These are phyloP conservation scores for Chloroclystis v-ata DNA, from an alignment of 2,888 invertebrate genomes.

Conservation along the genomic window DNA sequence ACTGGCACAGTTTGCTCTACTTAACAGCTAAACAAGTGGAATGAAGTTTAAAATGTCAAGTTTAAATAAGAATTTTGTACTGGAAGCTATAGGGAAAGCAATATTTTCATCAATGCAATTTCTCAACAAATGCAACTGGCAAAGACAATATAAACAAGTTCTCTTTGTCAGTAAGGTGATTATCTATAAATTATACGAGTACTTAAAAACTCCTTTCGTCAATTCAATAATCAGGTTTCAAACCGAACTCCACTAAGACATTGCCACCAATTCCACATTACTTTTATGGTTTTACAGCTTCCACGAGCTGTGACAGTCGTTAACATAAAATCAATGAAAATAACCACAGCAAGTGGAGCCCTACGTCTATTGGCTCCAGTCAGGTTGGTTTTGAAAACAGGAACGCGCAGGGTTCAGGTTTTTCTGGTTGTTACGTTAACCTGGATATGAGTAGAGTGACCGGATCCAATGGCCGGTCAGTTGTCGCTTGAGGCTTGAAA, in stretches of 20 bases:
- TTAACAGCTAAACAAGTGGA: background rate
- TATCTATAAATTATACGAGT: too few relatives aligned
- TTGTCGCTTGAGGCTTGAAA: constrained; percentile 22
- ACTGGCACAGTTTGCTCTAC: constrained; percentile 5
- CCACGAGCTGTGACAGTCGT: constrained; percentile 34
- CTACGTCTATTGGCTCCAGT: background rate
- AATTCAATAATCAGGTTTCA: background rate
- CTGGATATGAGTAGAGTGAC: constrained; percentile 28
- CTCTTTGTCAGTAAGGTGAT: too few relatives aligned
- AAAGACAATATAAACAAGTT: too few relatives aligned
- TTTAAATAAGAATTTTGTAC: background rate
- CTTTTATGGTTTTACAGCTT: constrained; percentile 31
- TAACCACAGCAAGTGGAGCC: constrained; percentile 26
- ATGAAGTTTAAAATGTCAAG: background rate
- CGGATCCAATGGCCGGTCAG: constrained; percentile 25
- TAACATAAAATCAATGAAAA: constrained; percentile 35
- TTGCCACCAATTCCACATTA: constrained; percentile 2
- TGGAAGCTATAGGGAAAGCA: too few relatives aligned
- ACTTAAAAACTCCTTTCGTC: too few relatives aligned
- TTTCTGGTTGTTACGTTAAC: constrained; percentile 33
- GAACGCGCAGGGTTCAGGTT: constrained; percentile 19
- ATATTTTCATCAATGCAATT: too few relatives aligned
- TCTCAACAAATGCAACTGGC: too few relatives aligned
- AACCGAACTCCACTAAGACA: background rate
- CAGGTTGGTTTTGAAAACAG: constrained; percentile 2